Percentiles rank a stretch among this genome's conserved stretches.
These are phyloP conservation scores for Progne subis DNA, from an alignment of 2,113 vertebrate genomes.

Conservation along the genomic window DNA sequence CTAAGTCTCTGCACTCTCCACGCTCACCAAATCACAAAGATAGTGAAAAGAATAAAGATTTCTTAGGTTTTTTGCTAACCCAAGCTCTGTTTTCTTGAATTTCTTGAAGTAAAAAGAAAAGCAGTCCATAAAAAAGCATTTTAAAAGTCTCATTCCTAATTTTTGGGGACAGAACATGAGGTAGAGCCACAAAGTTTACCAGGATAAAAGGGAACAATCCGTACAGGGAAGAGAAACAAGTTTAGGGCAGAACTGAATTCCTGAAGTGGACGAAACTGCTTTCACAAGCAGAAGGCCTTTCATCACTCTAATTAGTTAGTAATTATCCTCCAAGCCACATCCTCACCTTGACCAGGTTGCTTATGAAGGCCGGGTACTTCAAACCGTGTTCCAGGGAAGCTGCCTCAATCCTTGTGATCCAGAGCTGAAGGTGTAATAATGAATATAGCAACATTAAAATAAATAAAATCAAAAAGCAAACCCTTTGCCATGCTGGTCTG, in stretches of 20 bases:
- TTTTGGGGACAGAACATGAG: not conserved
- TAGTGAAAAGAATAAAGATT: not conserved
- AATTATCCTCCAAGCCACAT: not conserved
- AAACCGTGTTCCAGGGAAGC: conserved; percentile 89
- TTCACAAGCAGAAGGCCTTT: not conserved
- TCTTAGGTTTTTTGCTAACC: not conserved
- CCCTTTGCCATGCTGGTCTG: not conserved
- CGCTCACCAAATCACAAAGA: not conserved
- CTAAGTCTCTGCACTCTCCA: not conserved
- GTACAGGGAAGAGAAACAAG: not conserved
- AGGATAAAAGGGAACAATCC: not conserved
- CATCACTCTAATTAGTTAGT: not conserved
- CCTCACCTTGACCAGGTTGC: conserved; percentile 86
- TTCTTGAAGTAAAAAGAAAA: not conserved
- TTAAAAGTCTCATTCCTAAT: not conserved
- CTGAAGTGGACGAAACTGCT: not conserved
- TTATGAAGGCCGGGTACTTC: conserved; percentile 84
- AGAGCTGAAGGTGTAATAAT: conserved; percentile 80
- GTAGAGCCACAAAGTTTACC: not conserved
- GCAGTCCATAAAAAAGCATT: not conserved
- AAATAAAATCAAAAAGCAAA: not conserved
- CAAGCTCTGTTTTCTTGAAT: not conserved
- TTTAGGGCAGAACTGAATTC: not conserved
- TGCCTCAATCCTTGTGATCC: conserved; percentile 91
- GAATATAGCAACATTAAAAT: not conserved